Conservation (phyloP, 2,888 invertebrate species). For the Helleia helle region DNA sequence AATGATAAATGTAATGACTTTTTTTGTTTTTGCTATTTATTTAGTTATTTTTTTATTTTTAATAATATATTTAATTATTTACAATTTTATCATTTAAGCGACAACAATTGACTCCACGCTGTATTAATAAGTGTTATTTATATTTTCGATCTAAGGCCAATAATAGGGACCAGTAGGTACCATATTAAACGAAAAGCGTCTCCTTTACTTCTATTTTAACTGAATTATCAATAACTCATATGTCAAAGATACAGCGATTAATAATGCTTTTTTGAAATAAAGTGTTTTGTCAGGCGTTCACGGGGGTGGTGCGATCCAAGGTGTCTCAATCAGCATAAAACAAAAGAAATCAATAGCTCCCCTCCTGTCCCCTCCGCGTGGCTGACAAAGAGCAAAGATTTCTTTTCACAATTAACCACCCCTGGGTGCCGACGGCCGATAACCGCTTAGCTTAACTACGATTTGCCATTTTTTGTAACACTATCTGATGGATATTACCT, state of each 20-base stretch:
- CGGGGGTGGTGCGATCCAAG: constrained; percentile 54
- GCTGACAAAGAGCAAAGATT: constrained; percentile 73
- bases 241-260: constrained; percentile 7
- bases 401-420: constrained; percentile 73
- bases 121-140: too few species aligned
- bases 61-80: too few species aligned
- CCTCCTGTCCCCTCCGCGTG: constrained; percentile 50
- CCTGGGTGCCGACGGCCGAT: constrained; percentile 55
- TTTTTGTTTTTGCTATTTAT: too few species aligned
- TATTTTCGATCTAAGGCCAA: too few species aligned
- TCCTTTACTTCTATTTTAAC: too few species aligned
- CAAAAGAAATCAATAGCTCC: constrained; percentile 73
- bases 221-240: background rate
- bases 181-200: too few species aligned
- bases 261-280: constrained; percentile 48
- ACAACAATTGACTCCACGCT: too few species aligned
- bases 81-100: too few species aligned
- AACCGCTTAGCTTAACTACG: constrained; percentile 47
- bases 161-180: too few species aligned
- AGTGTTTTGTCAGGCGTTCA: constrained; percentile 63
- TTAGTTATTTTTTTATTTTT: too few species aligned
- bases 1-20: too few species aligned
- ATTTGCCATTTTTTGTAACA: constrained; percentile 24
- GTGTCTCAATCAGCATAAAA: constrained; percentile 75
- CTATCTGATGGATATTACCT: constrained; percentile 10